Evolutionary conservation across 2,113 vertebrate species (phyloP).

Genomic region (Turdus rufiventris): DNA sequence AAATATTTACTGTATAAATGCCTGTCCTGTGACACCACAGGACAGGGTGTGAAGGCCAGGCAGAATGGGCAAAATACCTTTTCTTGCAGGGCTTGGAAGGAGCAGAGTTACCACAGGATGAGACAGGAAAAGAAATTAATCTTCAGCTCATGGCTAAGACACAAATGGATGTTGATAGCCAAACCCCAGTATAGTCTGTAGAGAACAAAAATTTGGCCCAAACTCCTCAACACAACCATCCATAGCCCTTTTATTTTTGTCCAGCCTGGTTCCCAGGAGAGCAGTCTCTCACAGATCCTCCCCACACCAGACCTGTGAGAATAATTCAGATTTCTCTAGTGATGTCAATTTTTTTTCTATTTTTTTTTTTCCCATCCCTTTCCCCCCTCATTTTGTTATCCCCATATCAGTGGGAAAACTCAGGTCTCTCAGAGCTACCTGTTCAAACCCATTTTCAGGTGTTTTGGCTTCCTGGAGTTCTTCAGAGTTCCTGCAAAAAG

Average conservation of each 20-base stretch:
- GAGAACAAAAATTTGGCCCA: not conserved
- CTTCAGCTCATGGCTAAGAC: not conserved
- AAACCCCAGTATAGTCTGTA: not conserved
- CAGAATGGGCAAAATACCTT: not conserved
- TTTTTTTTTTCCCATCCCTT: not conserved
- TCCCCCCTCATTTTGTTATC: not conserved
- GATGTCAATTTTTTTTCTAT: not conserved
- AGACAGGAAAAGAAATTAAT: not conserved
- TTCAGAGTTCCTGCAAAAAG: not conserved
- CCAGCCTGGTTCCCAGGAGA: not conserved
- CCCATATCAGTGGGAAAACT: not conserved
- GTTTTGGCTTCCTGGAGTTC: not conserved
- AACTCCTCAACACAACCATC: not conserved
- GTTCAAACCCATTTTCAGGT: not conserved
- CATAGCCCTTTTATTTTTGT: not conserved
- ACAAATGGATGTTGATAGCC: not conserved
- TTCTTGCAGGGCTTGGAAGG: not conserved
- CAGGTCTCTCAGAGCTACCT: not conserved
- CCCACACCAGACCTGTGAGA: not conserved
- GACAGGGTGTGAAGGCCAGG: not conserved
- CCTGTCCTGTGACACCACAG: not conserved
- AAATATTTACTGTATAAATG: too few relatives aligned
- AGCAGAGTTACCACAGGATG: not conserved
- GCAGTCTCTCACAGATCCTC: not conserved
- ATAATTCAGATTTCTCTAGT: not conserved